These are phyloP conservation scores for Daubentonia madagascariensis DNA, from an alignment of 2,113 vertebrate species.

Conservation along the genomic window DNA sequence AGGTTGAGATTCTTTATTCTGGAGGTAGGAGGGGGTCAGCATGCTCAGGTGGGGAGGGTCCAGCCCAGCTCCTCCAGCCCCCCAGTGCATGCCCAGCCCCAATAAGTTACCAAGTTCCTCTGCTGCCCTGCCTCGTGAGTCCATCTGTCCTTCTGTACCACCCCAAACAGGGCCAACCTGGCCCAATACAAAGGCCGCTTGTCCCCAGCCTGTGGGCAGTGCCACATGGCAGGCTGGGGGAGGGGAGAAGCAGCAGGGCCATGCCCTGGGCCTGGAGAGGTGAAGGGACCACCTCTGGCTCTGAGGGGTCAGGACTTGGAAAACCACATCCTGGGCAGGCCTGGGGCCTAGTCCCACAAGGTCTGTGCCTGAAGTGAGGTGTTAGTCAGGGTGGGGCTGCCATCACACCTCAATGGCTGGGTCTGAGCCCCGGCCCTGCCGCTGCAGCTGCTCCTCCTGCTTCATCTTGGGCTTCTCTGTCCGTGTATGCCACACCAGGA, in stretches of 20 bases:
- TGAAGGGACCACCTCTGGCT: not conserved
- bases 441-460: slow-evolving; percentile 90
- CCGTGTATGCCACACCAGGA: slow-evolving; percentile 94
- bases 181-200: slow-evolving; percentile 57
- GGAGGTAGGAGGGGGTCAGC: slow-evolving; percentile 64
- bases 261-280: slow-evolving; percentile 5
- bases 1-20: slow-evolving; percentile 69
- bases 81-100: slow-evolving; percentile 61
- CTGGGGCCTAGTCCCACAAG: not conserved
- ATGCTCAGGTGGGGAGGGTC: slow-evolving; percentile 73
- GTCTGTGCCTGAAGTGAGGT: not conserved
- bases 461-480: slow-evolving; percentile 97
- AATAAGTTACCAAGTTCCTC: slow-evolving; percentile 66
- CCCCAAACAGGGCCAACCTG: slow-evolving; percentile 24
- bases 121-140: slow-evolving; percentile 40
- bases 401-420: slow-evolving; percentile 88
- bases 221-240: slow-evolving; percentile 37
- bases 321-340: slow-evolving; percentile 33
- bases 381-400: not conserved
- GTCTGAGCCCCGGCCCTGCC: slow-evolving; percentile 92
- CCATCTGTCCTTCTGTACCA: slow-evolving; percentile 35
- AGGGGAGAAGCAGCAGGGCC: slow-evolving; percentile 24
- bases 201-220: slow-evolving; percentile 59
- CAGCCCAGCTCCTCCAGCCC: slow-evolving; percentile 65
- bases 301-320: slow-evolving; percentile 41